Conservation (phyloP, 2,797 vertebrate species). For the Poecilia wingei region DNA sequence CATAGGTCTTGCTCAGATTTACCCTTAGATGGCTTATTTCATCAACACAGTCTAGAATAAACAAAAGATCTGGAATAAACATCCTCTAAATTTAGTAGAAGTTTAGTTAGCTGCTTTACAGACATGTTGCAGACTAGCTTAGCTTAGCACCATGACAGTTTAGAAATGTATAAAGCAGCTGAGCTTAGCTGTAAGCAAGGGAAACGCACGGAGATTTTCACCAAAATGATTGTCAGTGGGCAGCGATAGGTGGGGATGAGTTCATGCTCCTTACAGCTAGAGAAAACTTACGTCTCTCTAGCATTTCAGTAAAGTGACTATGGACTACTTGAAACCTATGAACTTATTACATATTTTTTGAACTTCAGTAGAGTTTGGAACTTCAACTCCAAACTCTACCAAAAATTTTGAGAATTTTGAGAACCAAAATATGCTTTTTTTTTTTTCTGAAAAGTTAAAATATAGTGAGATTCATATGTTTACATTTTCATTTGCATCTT, state of each 20-base stretch:
- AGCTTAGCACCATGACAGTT: neutral
- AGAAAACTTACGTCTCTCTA: neutral
- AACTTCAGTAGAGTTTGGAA: too few relatives aligned
- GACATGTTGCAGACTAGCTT: neutral
- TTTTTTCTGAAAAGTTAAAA: neutral
- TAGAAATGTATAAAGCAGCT: neutral
- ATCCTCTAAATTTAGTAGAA: neutral
- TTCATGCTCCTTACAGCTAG: neutral
- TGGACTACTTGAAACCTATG: neutral
- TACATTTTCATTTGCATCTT: neutral
- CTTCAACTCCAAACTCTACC: too few relatives aligned
- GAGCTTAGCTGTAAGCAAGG: neutral
- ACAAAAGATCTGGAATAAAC: neutral
- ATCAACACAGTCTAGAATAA: neutral
- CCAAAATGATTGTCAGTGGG: neutral
- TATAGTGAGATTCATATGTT: neutral
- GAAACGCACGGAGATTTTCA: neutral
- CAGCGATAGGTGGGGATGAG: neutral
- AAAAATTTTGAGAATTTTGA: too few relatives aligned
- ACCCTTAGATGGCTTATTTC: neutral
- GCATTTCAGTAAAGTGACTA: neutral
- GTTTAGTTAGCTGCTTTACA: neutral
- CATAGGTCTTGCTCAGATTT: neutral
- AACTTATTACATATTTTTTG: neutral
- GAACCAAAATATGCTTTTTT: neutral